These are phyloP conservation scores for Coregonus sp. DNA, from an alignment of 2,797 vertebrate species.

Conservation along the genomic window DNA sequence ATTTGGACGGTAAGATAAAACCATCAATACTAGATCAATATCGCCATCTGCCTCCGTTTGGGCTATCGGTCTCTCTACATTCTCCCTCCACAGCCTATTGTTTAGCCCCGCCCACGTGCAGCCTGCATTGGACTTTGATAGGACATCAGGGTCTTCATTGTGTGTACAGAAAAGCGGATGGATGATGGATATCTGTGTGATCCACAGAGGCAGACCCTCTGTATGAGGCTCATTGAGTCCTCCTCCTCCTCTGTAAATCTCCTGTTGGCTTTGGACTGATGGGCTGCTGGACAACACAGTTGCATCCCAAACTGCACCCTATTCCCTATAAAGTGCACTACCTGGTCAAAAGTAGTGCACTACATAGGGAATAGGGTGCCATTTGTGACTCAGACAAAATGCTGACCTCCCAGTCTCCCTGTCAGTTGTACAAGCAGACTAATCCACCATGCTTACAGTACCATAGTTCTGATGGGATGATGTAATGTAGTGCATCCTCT, in stretches of 20 bases:
- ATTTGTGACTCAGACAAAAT: constrained; percentile 1
- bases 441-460: constrained; percentile 36
- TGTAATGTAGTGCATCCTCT: background rate
- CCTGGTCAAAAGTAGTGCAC: background rate
- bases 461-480: constrained; percentile 9
- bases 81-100: background rate
- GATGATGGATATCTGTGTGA: constrained; percentile 26
- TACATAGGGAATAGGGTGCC: background rate
- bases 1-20: too few relatives aligned
- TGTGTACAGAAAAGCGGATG: background rate
- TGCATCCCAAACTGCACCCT: background rate
- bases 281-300: background rate
- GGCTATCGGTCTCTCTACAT: background rate
- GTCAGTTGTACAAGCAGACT: constrained; percentile 24
- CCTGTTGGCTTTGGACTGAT: constrained; percentile 19
- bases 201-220: constrained; percentile 1
- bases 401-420: constrained; percentile 16
- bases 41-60: too few relatives aligned
- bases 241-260: constrained; percentile 27
- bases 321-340: background rate
- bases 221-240: constrained; percentile 9
- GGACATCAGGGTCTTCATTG: background rate
- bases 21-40: too few relatives aligned
- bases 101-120: background rate
- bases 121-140: constrained; percentile 1